A percentile compares a stretch with the other conserved stretches of the same genome.
Evolutionary conservation across 2,888 invertebrate genomes (phyloP).

Genomic region (Eledona agricola): DNA sequence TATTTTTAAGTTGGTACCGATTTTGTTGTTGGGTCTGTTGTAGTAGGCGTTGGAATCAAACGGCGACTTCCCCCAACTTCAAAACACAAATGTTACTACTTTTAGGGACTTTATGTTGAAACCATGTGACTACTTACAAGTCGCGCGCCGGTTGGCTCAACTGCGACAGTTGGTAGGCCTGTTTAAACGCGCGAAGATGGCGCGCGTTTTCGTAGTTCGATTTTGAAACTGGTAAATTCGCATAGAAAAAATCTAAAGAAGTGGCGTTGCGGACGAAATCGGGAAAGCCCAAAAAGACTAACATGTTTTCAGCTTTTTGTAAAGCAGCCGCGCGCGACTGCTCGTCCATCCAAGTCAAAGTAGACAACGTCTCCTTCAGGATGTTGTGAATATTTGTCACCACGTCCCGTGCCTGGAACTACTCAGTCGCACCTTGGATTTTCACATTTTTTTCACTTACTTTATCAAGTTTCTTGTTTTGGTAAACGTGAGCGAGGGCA

Average conservation of each 20-base stretch:
- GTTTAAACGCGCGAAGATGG: slow-evolving; percentile 55
- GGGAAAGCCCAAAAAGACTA: slow-evolving; percentile 56
- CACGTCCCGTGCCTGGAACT: slow-evolving; percentile 58
- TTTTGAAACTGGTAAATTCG: slow-evolving; percentile 55
- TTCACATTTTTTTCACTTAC: background rate
- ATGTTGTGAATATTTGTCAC: slow-evolving; percentile 62
- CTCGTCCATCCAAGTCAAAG: slow-evolving; percentile 66
- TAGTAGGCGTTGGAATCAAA: slow-evolving; percentile 73
- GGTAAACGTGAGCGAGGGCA: slow-evolving; percentile 58
- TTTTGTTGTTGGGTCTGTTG: slow-evolving; percentile 65
- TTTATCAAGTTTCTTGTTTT: slow-evolving; percentile 30
- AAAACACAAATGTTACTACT: slow-evolving; percentile 1
- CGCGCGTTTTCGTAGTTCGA: slow-evolving; percentile 59
- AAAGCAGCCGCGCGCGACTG: slow-evolving; percentile 62
- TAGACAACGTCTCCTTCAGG: slow-evolving; percentile 62
- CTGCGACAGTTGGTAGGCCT: slow-evolving; percentile 53
- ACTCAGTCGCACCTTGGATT: background rate
- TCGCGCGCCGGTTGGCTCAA: slow-evolving; percentile 49
- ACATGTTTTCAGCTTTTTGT: slow-evolving; percentile 64
- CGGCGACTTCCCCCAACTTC: slow-evolving; percentile 62
- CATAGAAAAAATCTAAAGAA: slow-evolving; percentile 56
- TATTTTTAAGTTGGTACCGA: no score
- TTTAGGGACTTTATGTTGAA: background rate
- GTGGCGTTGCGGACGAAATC: slow-evolving; percentile 48
- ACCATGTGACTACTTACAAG: slow-evolving; percentile 43